A percentile compares a stretch with the other conserved stretches of the same genome.
Evolutionary conservation across 35 echinoderm and acorn worm species (phyloP).

Genomic region (Apostichopus japonicus): DNA sequence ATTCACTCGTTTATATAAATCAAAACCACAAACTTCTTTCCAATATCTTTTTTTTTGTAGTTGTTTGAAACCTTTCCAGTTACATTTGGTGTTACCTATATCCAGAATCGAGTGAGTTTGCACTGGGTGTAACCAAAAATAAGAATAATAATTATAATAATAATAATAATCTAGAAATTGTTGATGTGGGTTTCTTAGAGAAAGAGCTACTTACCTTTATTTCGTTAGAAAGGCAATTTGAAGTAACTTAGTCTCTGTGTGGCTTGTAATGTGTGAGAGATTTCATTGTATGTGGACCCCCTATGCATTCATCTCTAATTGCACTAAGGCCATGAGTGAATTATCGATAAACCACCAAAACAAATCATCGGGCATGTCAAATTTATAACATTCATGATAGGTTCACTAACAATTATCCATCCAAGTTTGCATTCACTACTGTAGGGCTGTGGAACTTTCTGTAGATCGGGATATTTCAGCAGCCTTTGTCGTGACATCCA

Average conservation of each 20-base stretch:
- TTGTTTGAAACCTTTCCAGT: constrained; percentile 22
- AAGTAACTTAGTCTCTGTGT: not conserved
- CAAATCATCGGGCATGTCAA: too few species aligned
- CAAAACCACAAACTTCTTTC: not conserved
- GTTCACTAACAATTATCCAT: not conserved
- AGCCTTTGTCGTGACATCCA: too few species aligned
- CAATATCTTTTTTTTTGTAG: constrained; percentile 3
- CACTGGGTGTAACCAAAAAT: constrained; percentile 9
- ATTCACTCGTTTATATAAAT: not conserved
- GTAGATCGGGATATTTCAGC: not conserved
- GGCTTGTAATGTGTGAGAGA: constrained; percentile 18
- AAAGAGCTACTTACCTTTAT: constrained; percentile 3
- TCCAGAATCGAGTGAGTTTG: constrained; percentile 17
- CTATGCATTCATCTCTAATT: not conserved
- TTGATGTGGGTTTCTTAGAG: constrained; percentile 22
- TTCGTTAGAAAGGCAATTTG: constrained; percentile 2
- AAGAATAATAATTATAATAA: not conserved
- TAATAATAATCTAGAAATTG: constrained; percentile 21
- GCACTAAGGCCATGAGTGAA: not conserved
- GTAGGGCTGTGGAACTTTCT: not conserved
- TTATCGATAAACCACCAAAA: not conserved
- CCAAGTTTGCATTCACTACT: too few species aligned
- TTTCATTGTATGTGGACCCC: not conserved
- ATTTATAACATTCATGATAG: too few species aligned
- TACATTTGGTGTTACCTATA: constrained; percentile 10